A percentile compares a stretch with the other conserved stretches of the same genome.
These are phyloP conservation scores for Tenualosa ilisha DNA, from an alignment of 2,797 vertebrate species.

Conservation along the genomic window DNA sequence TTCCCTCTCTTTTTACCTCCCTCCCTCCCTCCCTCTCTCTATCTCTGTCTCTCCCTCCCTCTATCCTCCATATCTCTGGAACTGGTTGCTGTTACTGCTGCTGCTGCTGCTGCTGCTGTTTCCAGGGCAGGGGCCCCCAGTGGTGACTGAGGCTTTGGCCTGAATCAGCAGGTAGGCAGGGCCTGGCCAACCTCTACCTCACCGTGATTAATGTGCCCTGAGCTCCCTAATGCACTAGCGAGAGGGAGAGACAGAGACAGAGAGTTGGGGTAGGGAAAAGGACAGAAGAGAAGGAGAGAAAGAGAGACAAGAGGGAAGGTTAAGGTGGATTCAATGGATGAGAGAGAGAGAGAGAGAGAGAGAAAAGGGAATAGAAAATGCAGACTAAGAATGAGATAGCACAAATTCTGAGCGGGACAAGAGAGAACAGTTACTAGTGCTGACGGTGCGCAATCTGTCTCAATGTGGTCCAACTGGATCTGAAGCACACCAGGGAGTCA, in stretches of 20 bases:
- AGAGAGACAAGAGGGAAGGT: neutral
- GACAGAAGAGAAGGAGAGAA: neutral
- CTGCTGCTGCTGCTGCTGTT: neutral
- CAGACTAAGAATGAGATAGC: neutral
- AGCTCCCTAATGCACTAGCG: neutral
- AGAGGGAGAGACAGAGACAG: neutral
- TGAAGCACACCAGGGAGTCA: neutral
- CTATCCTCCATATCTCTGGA: neutral
- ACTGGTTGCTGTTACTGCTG: neutral
- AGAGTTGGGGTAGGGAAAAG: neutral
- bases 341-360: neutral
- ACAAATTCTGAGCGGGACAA: neutral
- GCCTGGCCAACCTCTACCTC: neutral
- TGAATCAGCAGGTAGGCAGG: conserved; percentile 29
- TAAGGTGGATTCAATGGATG: neutral
- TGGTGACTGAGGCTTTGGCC: neutral
- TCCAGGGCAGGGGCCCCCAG: conserved; percentile 22
- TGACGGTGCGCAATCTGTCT: neutral
- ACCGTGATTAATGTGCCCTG: conserved; percentile 27
- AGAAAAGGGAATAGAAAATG: neutral
- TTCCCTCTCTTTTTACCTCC: neutral
- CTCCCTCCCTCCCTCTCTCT: neutral
- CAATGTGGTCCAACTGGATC: neutral
- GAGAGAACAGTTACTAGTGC: neutral
- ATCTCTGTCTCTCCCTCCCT: neutral